These are phyloP conservation scores for Apoda limacodes DNA, from an alignment of 2,888 invertebrate species.

Conservation along the genomic window DNA sequence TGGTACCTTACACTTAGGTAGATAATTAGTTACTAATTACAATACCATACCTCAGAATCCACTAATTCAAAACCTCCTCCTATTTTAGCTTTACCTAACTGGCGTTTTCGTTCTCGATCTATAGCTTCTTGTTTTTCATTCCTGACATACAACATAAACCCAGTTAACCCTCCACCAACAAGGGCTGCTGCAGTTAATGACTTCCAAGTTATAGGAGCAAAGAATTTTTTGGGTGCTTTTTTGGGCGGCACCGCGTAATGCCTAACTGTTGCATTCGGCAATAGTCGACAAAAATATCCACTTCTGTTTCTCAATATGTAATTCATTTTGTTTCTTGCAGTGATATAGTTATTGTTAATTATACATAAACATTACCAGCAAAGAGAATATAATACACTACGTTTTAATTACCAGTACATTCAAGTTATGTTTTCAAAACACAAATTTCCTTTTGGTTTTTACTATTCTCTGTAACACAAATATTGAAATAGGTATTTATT, in stretches of 20 bases:
- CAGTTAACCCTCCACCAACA: constrained; percentile 75
- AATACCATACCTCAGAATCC: constrained; percentile 69
- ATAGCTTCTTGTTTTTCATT: constrained; percentile 81
- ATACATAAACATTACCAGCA: too few relatives aligned
- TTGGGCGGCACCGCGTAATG: constrained; percentile 45
- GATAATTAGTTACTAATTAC: not conserved
- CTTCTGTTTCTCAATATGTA: too few relatives aligned
- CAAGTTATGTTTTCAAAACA: too few relatives aligned
- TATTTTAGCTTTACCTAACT: constrained; percentile 91
- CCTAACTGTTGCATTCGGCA: too few relatives aligned
- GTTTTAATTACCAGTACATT: too few relatives aligned
- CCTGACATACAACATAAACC: constrained; percentile 82
- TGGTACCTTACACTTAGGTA: not conserved
- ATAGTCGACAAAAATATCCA: too few relatives aligned
- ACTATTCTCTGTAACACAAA: too few relatives aligned
- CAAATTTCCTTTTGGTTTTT: too few relatives aligned
- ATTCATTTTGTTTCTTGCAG: too few relatives aligned
- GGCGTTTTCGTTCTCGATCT: constrained; percentile 80
- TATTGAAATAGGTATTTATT: too few relatives aligned
- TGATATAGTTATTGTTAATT: too few relatives aligned
- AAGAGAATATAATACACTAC: too few relatives aligned
- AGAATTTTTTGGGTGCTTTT: constrained; percentile 30
- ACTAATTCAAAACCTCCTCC: constrained; percentile 93
- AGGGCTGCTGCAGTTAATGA: constrained; percentile 75
- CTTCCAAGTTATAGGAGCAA: constrained; percentile 86